Evolutionary conservation across 2,888 invertebrate species (phyloP).

Genomic region (Odiellus spinosus): DNA sequence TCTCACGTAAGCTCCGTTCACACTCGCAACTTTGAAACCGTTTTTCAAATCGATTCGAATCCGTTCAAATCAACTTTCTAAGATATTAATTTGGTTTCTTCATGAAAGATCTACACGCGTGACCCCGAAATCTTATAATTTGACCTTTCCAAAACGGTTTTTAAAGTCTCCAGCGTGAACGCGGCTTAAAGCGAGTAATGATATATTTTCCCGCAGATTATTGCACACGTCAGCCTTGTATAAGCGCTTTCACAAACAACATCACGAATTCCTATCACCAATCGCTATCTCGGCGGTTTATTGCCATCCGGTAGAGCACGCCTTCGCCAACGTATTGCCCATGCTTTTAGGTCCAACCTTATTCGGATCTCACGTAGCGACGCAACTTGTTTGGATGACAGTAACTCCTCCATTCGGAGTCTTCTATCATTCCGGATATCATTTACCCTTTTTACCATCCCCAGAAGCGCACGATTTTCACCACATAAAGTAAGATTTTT

Average conservation of each 20-base stretch:
- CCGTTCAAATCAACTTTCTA: too few relatives aligned
- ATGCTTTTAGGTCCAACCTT: conserved; percentile 43
- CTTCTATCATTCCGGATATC: conserved; percentile 71
- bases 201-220: conserved; percentile 24
- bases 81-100: too few relatives aligned
- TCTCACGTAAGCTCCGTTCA: too few relatives aligned
- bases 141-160: too few relatives aligned
- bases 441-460: conserved; percentile 65
- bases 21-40: too few relatives aligned
- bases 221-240: conserved; percentile 56
- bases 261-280: conserved; percentile 76
- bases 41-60: background rate
- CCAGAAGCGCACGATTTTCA: conserved; percentile 77
- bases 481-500: conserved; percentile 46
- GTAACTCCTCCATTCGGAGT: conserved; percentile 57
- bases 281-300: conserved; percentile 68
- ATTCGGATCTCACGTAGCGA: conserved; percentile 25
- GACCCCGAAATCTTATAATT: too few relatives aligned
- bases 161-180: too few relatives aligned
- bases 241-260: conserved; percentile 64
- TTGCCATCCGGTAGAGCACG: conserved; percentile 57
- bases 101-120: too few relatives aligned
- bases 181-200: background rate
- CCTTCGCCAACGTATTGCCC: conserved; percentile 58
- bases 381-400: conserved; percentile 51